Percentiles rank a stretch among this genome's conserved stretches.
phyloP scores from a whole-genome alignment of 2,113 vertebrate genomes.

The Phrynocephalus versicolor region DNA sequence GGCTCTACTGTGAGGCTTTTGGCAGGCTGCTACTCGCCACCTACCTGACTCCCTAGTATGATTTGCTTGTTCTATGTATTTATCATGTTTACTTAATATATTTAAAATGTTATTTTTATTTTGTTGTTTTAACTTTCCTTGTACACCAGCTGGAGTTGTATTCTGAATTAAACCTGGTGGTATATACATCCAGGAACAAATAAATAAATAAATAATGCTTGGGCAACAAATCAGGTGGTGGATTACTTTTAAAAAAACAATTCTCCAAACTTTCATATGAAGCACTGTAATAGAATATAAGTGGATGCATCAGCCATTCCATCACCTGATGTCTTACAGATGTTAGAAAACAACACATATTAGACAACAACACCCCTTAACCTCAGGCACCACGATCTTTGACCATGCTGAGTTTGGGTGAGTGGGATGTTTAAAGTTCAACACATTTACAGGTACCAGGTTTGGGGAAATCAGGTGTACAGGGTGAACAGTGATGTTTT shows the following conservation, averaged over 20 bases:
- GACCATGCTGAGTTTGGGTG: neutral
- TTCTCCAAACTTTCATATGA: neutral
- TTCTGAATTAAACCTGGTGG: no score
- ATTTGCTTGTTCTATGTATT: no score
- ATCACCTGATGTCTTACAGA: neutral
- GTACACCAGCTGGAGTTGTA: no score
- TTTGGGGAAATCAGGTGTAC: neutral
- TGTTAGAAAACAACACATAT: no score
- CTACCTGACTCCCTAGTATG: no score
- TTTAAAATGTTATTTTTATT: no score
- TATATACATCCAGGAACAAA: no score
- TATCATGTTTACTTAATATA: no score
- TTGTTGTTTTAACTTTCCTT: no score
- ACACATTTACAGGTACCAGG: neutral
- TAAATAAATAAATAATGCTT: no score
- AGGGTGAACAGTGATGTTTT: neutral
- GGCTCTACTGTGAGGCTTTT: no score
- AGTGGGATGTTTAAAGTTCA: neutral
- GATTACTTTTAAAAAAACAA: neutral
- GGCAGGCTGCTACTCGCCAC: no score
- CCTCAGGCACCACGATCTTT: neutral
- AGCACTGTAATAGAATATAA: neutral
- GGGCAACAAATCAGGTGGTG: neutral
- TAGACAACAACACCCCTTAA: neutral
- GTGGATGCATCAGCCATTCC: neutral